Base-by-base conservation (phyloP, 2,113 vertebrate species). In the Pungitius pungitius region DNA sequence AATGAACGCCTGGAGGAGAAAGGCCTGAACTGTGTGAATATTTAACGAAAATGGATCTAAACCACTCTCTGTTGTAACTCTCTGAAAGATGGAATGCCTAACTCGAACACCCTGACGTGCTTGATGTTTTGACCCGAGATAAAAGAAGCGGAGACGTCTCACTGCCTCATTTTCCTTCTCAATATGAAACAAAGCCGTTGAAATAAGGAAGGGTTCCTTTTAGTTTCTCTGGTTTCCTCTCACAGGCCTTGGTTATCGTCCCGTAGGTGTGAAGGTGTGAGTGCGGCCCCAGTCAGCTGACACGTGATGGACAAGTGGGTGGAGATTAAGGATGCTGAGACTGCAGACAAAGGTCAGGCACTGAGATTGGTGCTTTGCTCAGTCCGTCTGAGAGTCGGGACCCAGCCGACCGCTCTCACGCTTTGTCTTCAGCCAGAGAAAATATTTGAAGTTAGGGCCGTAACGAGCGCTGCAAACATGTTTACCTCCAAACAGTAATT, bases 31-130 rank as follows among this genome's bases (percentile, higher is more conserved):
- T 39, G 22, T 57, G 42, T 68, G 35, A 64, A 80, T 77, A 66
- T 77, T 84, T 84, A 2, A 75, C 37, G 7, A 17, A n/a, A 7
- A 30, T 27, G 10, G 27, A 74, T 61, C 20, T 42, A 24, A 54
- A 63, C 13, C n/a, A 13, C 17, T 8, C 61, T 67, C 3, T 30
- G 11, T 10, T 57, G 27, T 37, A 26, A 37, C 20, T n/a, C 35
- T 52, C 24, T 12, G 24, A 66, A 27, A 39, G 40, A 69, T 2
- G 49, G 40, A 62, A 57, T 26, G 17, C 18, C 20, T 40, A 18
- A 60, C 37, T 45, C n/a, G n/a, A 45, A 81, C 17, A 43, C 27
- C 17, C 37, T 30, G 27, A 58, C 37, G 22, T 30, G 56, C 69
- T 22, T 2, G 24, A n/a, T 20, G 24, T 27, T 20, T 18, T 42